Evolutionary conservation across 2,888 invertebrate species (phyloP).

Genomic region (Ditula angustiorana): DNA sequence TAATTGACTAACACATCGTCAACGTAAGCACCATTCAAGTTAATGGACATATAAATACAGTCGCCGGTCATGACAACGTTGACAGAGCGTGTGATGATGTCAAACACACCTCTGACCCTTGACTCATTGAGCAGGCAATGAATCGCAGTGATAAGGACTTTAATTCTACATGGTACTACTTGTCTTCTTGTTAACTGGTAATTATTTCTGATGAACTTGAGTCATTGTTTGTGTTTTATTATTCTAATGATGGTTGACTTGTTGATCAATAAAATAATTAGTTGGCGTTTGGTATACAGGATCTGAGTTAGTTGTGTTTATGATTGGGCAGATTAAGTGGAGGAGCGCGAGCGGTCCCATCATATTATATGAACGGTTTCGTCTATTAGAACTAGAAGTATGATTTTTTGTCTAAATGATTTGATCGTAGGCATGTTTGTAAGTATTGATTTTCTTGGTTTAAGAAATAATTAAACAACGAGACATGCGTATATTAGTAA

Average conservation of each 20-base stretch:
- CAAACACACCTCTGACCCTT: conserved; percentile 26
- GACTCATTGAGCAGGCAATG: conserved; percentile 21
- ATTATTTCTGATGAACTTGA: conserved; percentile 29
- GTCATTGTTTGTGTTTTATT: conserved; percentile 12
- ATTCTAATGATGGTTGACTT: not conserved
- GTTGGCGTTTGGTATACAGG: not conserved
- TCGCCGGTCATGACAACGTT: not conserved
- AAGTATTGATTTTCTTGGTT: too few relatives aligned
- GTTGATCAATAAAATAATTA: not conserved
- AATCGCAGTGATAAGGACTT: conserved; percentile 5
- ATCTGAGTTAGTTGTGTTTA: not conserved
- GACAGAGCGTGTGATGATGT: not conserved
- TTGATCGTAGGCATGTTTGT: too few relatives aligned
- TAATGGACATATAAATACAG: not conserved
- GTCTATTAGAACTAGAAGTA: too few relatives aligned
- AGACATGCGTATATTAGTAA: too few relatives aligned
- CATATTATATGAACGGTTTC: too few relatives aligned
- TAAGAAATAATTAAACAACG: too few relatives aligned
- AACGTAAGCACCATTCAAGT: not conserved
- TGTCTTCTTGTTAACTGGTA: conserved; percentile 4
- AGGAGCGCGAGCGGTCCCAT: too few relatives aligned
- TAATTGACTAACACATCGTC: too few relatives aligned
- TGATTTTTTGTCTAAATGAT: too few relatives aligned
- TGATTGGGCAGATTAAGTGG: too few relatives aligned
- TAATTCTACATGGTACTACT: conserved; percentile 17